Base-by-base conservation (phyloP, 2,113 vertebrate genomes). In the Microtus montanus region DNA sequence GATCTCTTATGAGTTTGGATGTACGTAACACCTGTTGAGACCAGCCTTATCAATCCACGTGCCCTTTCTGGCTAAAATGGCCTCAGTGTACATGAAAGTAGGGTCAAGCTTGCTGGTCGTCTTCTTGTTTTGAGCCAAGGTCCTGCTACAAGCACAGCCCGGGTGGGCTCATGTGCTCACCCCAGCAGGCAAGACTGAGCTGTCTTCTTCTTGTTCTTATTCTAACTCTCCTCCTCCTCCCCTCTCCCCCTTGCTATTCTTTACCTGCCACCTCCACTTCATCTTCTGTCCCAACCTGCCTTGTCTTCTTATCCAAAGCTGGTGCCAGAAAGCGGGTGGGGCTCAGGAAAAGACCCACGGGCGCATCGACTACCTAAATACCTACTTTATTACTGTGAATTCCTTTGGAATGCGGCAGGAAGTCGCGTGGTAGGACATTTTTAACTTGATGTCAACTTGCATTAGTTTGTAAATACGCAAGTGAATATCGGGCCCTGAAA, bases 361-460 rank as follows among this genome's bases (percentile, higher is more conserved):
- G 10, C 10, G 5, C 22, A n/a, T 7, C 54, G 78, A 41, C 58
- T 97, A 44, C 35, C 61, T 12, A 90, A 92, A 93, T 93, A 88
- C 86, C 84, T 54, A 71, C 63, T 94, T 96, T 64, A 70, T 91
- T 83, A 64, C 84, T 73, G 28, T 47, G 68, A 78, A 83, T 88
- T 71, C 94, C 92, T 93, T 90, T 92, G 94, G 92, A 93, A 38
- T 64, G 54, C 14, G 41, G 73, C 89, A 90, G 91, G 91, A 96
- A 96, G 93, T 95, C 95, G 77, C 7, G 15, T 95, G 95, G 93
- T 28, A 12, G 52, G 38, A 30, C 74, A 95, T 93, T 93, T 97
- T 96, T 87, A 96, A 91, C 90, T 92, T 66, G 26, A 44, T 87
- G 91, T 97, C 96, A 96, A 91, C 91, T 96, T 71, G 15, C 44